Evolutionary conservation across 2,888 invertebrate species (phyloP).

Genomic region (Hermodice carunculata): DNA sequence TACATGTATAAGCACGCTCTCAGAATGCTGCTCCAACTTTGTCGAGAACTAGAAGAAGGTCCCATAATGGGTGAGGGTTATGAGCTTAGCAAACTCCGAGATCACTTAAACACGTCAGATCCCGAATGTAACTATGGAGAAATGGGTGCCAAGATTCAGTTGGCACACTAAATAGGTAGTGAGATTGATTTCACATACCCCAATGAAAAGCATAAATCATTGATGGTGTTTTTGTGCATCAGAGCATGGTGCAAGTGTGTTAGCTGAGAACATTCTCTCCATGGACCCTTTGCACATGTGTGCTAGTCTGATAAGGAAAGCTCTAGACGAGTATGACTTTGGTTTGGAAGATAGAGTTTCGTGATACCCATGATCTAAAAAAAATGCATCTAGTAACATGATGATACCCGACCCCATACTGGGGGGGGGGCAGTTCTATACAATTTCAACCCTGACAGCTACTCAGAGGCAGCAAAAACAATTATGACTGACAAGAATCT

Average conservation of each 20-base stretch:
- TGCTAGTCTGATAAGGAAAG: neutral
- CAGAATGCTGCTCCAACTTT: too few relatives aligned
- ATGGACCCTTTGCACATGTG: too few relatives aligned
- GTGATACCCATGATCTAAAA: conserved; percentile 14
- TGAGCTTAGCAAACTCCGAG: neutral
- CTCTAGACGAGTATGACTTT: conserved; percentile 3
- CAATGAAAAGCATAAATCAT: too few relatives aligned
- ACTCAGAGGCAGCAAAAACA: conserved; percentile 1
- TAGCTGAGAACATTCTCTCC: too few relatives aligned
- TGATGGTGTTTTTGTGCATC: too few relatives aligned
- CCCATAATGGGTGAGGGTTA: neutral
- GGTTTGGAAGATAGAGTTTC: conserved; percentile 10
- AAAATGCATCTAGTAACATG: conserved; percentile 14
- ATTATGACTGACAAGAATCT: conserved; percentile 4
- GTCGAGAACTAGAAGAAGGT: neutral
- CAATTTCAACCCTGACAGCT: conserved; percentile 14
- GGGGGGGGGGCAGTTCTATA: neutral
- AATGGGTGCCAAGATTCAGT: too few relatives aligned
- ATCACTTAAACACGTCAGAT: too few relatives aligned
- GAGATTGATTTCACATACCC: too few relatives aligned
- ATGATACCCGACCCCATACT: conserved; percentile 5
- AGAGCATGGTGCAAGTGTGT: too few relatives aligned
- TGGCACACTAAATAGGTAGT: too few relatives aligned
- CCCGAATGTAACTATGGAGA: too few relatives aligned
- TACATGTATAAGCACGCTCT: too few relatives aligned